A percentile compares a stretch with the other conserved stretches of the same genome.
Conservation (phyloP, 2,113 vertebrate species). For the Lampris incognitus region DNA sequence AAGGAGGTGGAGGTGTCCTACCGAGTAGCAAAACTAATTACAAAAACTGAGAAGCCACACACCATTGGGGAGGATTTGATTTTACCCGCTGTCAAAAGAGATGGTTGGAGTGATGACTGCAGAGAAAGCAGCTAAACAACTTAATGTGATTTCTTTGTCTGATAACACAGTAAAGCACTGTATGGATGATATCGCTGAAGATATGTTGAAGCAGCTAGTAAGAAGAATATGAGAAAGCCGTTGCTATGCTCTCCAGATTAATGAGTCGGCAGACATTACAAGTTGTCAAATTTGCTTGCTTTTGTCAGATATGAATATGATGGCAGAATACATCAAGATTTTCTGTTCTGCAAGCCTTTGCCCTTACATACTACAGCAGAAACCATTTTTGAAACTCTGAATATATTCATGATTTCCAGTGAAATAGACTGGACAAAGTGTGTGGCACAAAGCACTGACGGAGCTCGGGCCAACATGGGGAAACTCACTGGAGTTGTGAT, state of each 20-base stretch:
- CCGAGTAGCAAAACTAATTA: too few species aligned
- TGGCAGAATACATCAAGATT: slow-evolving; percentile 64
- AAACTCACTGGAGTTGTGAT: slow-evolving; percentile 62
- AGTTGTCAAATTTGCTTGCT: slow-evolving; percentile 61
- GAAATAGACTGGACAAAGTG: slow-evolving; percentile 68
- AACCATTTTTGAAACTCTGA: slow-evolving; percentile 63
- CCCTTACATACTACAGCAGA: slow-evolving; percentile 61
- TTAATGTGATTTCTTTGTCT: background rate
- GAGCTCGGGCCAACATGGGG: slow-evolving; percentile 58
- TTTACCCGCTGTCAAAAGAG: background rate
- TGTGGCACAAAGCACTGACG: slow-evolving; percentile 70
- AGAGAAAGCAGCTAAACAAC: background rate
- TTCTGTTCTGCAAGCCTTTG: slow-evolving; percentile 64
- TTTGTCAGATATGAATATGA: slow-evolving; percentile 64
- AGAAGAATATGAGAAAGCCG: slow-evolving; percentile 62
- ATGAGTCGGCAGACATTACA: slow-evolving; percentile 61
- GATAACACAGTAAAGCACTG: slow-evolving; percentile 27
- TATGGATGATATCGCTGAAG: slow-evolving; percentile 35
- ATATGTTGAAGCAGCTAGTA: slow-evolving; percentile 64
- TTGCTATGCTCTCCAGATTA: slow-evolving; percentile 62
- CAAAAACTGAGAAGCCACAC: background rate
- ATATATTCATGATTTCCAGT: slow-evolving; percentile 69
- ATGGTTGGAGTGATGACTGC: background rate
- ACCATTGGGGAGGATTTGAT: background rate
- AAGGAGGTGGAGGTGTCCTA: too few species aligned